phyloP scores from a whole-genome alignment of 2,797 vertebrate species.

The Valencia hispanica region DNA sequence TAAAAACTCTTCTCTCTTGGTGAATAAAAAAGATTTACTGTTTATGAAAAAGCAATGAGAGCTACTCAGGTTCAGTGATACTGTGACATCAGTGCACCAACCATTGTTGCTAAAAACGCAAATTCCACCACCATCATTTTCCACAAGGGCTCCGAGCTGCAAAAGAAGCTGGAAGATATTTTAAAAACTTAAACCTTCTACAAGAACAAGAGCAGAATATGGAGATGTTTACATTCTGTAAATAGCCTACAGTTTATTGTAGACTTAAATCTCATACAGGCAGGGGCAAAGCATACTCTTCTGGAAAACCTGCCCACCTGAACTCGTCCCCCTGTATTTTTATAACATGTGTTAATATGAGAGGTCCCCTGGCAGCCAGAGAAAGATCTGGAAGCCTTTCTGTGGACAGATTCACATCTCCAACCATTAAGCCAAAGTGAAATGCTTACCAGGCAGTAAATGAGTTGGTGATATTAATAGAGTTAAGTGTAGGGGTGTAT shows the following conservation, averaged over 20 bases:
- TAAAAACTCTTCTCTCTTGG: too few relatives aligned
- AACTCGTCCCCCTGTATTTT: conserved; percentile 46
- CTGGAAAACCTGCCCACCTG: conserved; percentile 42
- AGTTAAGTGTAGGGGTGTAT: conserved; percentile 37
- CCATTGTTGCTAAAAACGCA: too few relatives aligned
- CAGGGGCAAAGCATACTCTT: background rate
- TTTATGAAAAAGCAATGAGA: too few relatives aligned
- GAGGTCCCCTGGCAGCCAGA: conserved; percentile 39
- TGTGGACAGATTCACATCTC: conserved; percentile 23
- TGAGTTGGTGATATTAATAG: conserved; percentile 63
- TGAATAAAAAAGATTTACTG: too few relatives aligned
- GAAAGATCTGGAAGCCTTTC: conserved; percentile 54
- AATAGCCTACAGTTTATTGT: background rate
- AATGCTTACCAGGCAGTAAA: conserved; percentile 44
- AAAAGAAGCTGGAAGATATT: background rate
- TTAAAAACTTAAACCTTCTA: background rate
- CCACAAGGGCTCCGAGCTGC: background rate
- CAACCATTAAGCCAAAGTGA: conserved; percentile 51
- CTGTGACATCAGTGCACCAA: too few relatives aligned
- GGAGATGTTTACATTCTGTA: background rate
- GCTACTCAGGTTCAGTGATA: too few relatives aligned
- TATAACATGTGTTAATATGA: conserved; percentile 58
- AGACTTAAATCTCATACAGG: background rate
- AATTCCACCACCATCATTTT: background rate
- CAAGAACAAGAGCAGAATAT: background rate